phyloP scores from a whole-genome alignment of 2,113 vertebrate genomes.

The Perca schrenkii region DNA sequence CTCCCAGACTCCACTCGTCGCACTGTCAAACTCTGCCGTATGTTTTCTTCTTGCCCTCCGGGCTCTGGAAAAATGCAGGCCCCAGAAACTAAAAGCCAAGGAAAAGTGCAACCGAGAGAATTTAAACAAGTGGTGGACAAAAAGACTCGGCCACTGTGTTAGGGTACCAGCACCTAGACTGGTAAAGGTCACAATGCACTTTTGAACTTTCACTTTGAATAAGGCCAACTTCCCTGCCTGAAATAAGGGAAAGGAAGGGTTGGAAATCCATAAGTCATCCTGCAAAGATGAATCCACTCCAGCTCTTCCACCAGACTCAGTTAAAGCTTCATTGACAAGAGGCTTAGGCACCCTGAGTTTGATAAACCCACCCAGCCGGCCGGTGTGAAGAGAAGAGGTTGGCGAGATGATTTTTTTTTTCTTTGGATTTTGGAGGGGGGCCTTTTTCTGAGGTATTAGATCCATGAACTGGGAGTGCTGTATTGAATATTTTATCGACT shows the following conservation, averaged over 20 bases:
- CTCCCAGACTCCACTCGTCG: slow-evolving; percentile 46
- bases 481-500: slow-evolving; percentile 95
- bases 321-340: slow-evolving; percentile 62
- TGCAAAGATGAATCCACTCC: slow-evolving; percentile 50
- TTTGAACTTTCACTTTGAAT: slow-evolving; percentile 76
- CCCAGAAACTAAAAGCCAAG: slow-evolving; percentile 18
- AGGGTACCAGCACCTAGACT: slow-evolving; percentile 20
- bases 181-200: slow-evolving; percentile 76
- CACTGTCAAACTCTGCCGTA: slow-evolving; percentile 68
- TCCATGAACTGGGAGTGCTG: slow-evolving; percentile 89
- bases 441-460: slow-evolving; percentile 85
- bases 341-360: slow-evolving; percentile 56
- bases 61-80: slow-evolving; percentile 60
- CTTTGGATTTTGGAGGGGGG: slow-evolving; percentile 56
- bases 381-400: slow-evolving; percentile 41
- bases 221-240: slow-evolving; percentile 9
- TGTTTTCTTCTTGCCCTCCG: slow-evolving; percentile 54
- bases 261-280: slow-evolving; percentile 63
- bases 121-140: slow-evolving; percentile 28
- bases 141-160: slow-evolving; percentile 10
- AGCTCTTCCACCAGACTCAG: slow-evolving; percentile 43
- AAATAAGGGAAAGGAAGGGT: slow-evolving; percentile 9
- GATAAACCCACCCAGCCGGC: slow-evolving; percentile 49
- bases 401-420: slow-evolving; percentile 42
- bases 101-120: too few relatives aligned